Conservation (phyloP, 2,113 vertebrate genomes). For the Pampusana beccarii region DNA sequence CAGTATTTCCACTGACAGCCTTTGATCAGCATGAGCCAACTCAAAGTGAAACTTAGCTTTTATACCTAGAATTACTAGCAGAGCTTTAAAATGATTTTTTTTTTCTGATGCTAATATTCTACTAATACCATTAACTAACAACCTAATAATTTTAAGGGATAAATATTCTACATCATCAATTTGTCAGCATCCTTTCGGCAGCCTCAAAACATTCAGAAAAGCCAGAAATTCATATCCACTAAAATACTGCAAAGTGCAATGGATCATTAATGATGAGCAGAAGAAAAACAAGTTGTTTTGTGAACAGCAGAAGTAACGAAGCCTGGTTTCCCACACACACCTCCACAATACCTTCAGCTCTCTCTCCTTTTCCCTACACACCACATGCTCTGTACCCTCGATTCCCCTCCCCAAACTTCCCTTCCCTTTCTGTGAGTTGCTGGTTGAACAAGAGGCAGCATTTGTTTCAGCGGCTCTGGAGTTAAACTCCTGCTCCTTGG, state of each 20-base stretch:
- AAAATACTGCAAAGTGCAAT: conserved; percentile 7
- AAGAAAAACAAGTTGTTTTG: conserved; percentile 55
- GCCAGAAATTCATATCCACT: neutral
- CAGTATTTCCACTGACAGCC: neutral
- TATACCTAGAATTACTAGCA: neutral
- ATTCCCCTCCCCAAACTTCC: neutral
- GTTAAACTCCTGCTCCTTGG: neutral
- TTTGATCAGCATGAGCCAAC: neutral
- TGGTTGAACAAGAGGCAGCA: neutral
- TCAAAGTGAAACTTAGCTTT: neutral
- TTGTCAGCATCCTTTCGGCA: neutral
- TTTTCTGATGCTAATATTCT: neutral
- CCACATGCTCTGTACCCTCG: conserved; percentile 46
- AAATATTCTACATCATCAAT: neutral
- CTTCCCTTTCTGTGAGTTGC: neutral
- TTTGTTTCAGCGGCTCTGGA: neutral
- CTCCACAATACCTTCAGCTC: conserved; percentile 62
- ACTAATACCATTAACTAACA: neutral
- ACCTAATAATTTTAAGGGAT: neutral
- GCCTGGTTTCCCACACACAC: conserved; percentile 64
- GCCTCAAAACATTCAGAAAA: neutral
- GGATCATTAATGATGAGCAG: conserved; percentile 27
- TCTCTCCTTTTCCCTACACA: conserved; percentile 56
- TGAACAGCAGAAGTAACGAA: conserved; percentile 45
- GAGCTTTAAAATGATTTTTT: neutral